Base-by-base conservation (phyloP, 2,113 vertebrate genomes). In the Oreocharis arfaki region DNA sequence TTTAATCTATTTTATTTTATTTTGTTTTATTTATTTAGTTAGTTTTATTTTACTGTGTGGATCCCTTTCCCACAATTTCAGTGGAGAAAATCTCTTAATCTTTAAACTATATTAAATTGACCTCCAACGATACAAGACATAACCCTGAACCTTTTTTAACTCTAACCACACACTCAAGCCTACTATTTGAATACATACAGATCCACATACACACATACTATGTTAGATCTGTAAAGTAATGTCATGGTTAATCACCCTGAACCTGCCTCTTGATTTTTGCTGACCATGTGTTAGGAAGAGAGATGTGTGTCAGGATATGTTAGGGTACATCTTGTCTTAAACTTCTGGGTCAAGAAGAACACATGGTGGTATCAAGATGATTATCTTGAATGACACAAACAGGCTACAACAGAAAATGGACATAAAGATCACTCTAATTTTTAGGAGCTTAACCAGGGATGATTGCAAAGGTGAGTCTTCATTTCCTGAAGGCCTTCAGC, bases 301-400 rank as follows among this genome's bases (percentile, higher is more conserved):
- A 81, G 73, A 47, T 73, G 33, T 88, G 47, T 82, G 39, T 79
- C 93, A 96, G 49, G 42, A 84, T 70, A 64, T 52, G 74, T 79
- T 84, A 97, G 68, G 35, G 77, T 89, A 87, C 33, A 42, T 53
- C 71, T 91, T 88, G 53, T 92, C 71, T 83, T 93, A 95, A 85
- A 95, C 46, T 92, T 92, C 74, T 93, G 41, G 74, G 76, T 97
- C 77, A 95, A 52, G 70, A 55, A 92, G 60, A 97, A 75, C 35
- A 94, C 89, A 41, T 35, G 65, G 65, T 21, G 55, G 46, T 65
- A 32, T 97, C 65, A 83, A 68, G 80, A 87, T 42, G 10, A 89
- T 93, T 94, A 79, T 91, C 60, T 88, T 87, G 52, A 77, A 90
- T 81, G 30, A 92, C 68, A 84, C 41, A 84, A 95, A 93, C 14